Evolutionary conservation across 2,113 vertebrate genomes (phyloP), one percentile per base, ranked within the genome.

Genomic region (Epinephelus fuscoguttatus): DNA sequence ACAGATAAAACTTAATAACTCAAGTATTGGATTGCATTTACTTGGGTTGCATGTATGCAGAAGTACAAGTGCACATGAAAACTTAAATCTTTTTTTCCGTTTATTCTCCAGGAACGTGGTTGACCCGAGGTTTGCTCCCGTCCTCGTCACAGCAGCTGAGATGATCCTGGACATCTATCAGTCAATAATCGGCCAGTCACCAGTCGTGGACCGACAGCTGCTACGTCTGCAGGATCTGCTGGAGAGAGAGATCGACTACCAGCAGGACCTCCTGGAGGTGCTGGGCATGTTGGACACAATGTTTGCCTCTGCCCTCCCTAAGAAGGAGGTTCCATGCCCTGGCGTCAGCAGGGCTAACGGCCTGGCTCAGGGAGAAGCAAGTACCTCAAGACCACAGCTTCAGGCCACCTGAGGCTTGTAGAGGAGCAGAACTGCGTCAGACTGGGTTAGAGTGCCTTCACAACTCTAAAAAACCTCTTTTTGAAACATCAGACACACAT

Each of bases 241-340:
- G 33, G 96, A 96, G 85, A 96, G 89, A 85, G 98, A 99, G 93
- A 95, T 98, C n/a, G 96, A 97, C 92, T 98, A 97, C 88, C 96
- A 99, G 84, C 96, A 96, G 84, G 96, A 99, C 30, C 95, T 99
- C 1, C 78, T 99, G 40, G 97, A 99, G 93, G 97, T 97, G 68
- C 90, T 99, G 86, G 98, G 98, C 53, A 99, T 99, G 97, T 95
- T 99, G 96, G 98, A 99, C 94, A 96, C 97, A 2, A 93, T 99
- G 45, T 99, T 99, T 82, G 97, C 98, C 78, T 96, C 97, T n/a
- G 95, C 97, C 78, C 94, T 96, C 13, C 93, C 95, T 18, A 97
- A 95, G 85, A 96, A 72, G 86, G 90, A 94, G 79, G 89, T 91
- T 0, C 66, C 71, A 0, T 91, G 80, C 64, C 71, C 85, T 15